Conservation (phyloP, 2,113 vertebrate species). For the Ciconia boyciana region DNA sequence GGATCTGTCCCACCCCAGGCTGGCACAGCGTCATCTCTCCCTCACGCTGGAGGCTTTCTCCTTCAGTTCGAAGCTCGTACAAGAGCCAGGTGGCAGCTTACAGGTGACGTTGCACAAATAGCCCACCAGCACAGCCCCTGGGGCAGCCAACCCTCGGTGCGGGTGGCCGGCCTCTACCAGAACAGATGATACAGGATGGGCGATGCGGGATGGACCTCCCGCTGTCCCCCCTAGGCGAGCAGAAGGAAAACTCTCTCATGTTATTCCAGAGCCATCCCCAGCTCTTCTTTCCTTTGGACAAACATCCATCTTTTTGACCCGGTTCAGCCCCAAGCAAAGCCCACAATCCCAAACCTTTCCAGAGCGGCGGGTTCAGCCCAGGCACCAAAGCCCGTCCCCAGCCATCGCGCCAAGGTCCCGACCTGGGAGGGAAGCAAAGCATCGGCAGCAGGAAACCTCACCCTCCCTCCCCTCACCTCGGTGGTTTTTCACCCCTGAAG, state of each 20-base stretch:
- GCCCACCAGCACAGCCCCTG: background rate
- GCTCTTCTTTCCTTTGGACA: background rate
- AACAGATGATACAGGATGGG: background rate
- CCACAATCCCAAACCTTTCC: background rate
- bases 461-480: background rate
- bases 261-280: background rate
- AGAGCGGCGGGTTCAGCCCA: background rate
- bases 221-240: rapidly evolving
- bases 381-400: background rate
- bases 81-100: background rate
- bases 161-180: background rate
- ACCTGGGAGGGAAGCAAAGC: background rate
- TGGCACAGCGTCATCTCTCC: background rate
- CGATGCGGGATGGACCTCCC: background rate
- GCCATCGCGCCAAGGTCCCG: rapidly evolving
- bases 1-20: background rate
- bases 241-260: background rate
- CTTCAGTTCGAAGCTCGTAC: background rate
- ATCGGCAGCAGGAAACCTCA: background rate
- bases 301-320: background rate
- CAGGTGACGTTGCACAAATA: background rate
- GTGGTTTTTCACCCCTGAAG: background rate
- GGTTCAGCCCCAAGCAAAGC: background rate
- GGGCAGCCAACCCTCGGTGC: rapidly evolving
- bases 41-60: too few relatives aligned